A percentile compares a stretch with the other conserved stretches of the same genome.
These are phyloP conservation scores for Epinotia bilunana DNA, from an alignment of 2,888 invertebrate genomes.

Conservation along the genomic window DNA sequence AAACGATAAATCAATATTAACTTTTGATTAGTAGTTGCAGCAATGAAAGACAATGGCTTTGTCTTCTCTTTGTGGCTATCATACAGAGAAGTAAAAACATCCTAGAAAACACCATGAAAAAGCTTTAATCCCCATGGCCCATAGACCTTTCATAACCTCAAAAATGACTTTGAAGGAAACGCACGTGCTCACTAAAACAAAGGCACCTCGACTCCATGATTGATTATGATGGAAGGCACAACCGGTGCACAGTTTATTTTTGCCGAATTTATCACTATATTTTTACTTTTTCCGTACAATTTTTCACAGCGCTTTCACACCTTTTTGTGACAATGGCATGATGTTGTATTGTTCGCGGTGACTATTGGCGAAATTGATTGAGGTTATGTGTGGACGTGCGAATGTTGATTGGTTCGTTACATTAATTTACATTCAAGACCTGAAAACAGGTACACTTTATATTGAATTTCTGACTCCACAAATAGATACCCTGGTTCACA, in stretches of 20 bases:
- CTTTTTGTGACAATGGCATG: conserved; percentile 29
- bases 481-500: too few relatives aligned
- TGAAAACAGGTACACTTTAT: too few relatives aligned
- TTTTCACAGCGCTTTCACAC: conserved; percentile 31
- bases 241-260: conserved; percentile 43
- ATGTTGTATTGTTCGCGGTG: conserved; percentile 12
- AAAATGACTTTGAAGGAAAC: conserved; percentile 19
- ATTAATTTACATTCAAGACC: too few relatives aligned
- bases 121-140: not conserved
- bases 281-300: conserved; percentile 33
- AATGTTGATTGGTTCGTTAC: not conserved
- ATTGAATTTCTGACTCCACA: too few relatives aligned
- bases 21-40: too few relatives aligned
- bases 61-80: too few relatives aligned
- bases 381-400: not conserved
- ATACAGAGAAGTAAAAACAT: too few relatives aligned
- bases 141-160: conserved; percentile 5
- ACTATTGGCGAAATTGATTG: conserved; percentile 10
- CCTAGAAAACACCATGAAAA: too few relatives aligned
- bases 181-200: conserved; percentile 34
- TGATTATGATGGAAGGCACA: conserved; percentile 59
- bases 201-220: conserved; percentile 50
- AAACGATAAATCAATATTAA: too few relatives aligned
- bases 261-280: conserved; percentile 36
- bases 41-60: too few relatives aligned